phyloP scores from a whole-genome alignment of 2,797 vertebrate species.

The Smutsia gigantea region DNA sequence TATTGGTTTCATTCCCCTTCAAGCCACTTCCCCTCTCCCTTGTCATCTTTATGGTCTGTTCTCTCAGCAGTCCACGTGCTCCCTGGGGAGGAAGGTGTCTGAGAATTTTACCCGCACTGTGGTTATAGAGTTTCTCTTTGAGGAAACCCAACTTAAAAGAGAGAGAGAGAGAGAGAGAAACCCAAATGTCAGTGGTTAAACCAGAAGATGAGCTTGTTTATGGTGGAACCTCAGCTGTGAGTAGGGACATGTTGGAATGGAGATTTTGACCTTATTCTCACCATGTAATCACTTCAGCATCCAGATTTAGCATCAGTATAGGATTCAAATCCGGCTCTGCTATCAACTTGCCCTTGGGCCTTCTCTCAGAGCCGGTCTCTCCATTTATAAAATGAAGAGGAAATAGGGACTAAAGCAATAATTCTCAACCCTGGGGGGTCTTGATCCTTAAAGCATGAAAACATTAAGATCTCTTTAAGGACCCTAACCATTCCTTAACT shows the following conservation, averaged over 20 bases:
- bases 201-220: neutral
- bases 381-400: neutral
- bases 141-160: neutral
- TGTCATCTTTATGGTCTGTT: neutral
- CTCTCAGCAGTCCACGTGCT: neutral
- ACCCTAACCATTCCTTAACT: neutral
- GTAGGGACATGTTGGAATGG: neutral
- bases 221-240: neutral
- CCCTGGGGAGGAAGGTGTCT: constrained; percentile 32
- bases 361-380: constrained; percentile 11
- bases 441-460: neutral
- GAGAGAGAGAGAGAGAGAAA: neutral
- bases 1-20: neutral
- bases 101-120: neutral
- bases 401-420: neutral
- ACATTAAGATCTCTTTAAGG: neutral
- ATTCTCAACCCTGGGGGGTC: neutral
- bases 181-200: neutral
- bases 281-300: neutral
- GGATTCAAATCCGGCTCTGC: neutral
- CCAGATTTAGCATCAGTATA: neutral
- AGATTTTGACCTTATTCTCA: neutral
- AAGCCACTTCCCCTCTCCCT: neutral
- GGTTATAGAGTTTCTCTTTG: neutral
- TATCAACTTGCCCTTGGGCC: neutral